Evolutionary conservation across 2,113 vertebrate species (phyloP), one percentile per base, ranked within the genome.

Genomic region (Podilymbus podiceps): DNA sequence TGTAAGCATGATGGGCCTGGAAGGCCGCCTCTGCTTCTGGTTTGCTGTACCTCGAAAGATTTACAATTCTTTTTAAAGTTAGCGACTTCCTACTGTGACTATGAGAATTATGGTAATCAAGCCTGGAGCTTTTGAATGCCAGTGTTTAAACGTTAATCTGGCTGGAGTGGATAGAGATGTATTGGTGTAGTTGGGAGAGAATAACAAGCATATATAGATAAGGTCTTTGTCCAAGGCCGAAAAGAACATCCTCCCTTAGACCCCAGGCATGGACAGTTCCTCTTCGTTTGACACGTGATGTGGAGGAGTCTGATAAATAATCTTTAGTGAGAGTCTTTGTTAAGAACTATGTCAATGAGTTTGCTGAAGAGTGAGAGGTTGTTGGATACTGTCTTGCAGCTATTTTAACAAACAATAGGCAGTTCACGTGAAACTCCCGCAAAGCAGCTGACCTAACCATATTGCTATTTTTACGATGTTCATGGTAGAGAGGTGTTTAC

Each of bases 81-180:
- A 74, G 31, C 62, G n/a, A 28, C 55, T 94, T 96, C 82, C 64
- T 71, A 55, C 67, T 74, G 82, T 42, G 85, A 68, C 42, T 68
- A 23, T 78, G 42, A 88, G 72, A 92, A 86, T 52, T 42, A 35
- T 22, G 40, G 44, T 80, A 89, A 94, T 77, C 72, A 56, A 59
- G 67, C 72, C 55, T 80, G 82, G 53, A 96, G 47, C 13, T 91
- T 91, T 74, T 91, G 93, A 94, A 90, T 86, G 85, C 85, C 81
- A 80, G 8, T 67, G 31, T 82, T 94, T 85, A 93, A 74, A 68
- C 88, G 81, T 67, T 81, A 88, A 88, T 85, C 50, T 77, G 58
- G 52, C 25, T 80, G 38, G 63, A 90, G n/a, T 22, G 44, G 72
- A 40, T 55, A 80, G 64, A 91, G 56, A 71, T 38, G 60, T 59